Percentiles rank a stretch among this genome's conserved stretches.
Conservation (phyloP, 2,888 invertebrate genomes). For the Acleris literana region DNA sequence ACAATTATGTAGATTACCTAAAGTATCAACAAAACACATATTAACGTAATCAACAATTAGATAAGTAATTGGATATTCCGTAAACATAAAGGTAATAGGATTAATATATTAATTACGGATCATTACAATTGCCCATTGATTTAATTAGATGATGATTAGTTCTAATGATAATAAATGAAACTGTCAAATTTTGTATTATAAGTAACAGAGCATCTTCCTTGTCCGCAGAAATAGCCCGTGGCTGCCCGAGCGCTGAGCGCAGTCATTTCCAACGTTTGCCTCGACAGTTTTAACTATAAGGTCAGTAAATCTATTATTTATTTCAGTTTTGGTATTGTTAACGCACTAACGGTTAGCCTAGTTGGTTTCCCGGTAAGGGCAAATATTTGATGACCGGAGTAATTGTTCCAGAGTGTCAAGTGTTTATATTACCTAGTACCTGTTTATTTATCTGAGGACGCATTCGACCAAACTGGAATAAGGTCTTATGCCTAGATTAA, state of each 20-base stretch:
- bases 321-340: neutral
- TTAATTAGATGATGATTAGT: conserved; percentile 10
- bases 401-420: too few relatives aligned
- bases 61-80: conserved; percentile 7
- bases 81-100: conserved; percentile 5
- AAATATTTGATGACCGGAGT: too few relatives aligned
- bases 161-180: neutral
- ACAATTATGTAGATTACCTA: too few relatives aligned
- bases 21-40: too few relatives aligned
- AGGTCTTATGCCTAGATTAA: too few relatives aligned
- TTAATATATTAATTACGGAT: conserved; percentile 13
- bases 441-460: too few relatives aligned
- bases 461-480: too few relatives aligned
- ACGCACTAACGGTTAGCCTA: too few relatives aligned
- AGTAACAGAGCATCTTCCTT: conserved; percentile 29
- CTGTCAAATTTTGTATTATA: neutral
- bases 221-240: conserved; percentile 34
- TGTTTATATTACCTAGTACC: too few relatives aligned
- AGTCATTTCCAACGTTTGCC: conserved; percentile 36
- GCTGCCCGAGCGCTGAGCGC: conserved; percentile 15
- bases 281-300: conserved; percentile 40
- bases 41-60: neutral
- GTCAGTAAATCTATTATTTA: conserved; percentile 25
- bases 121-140: conserved; percentile 18
- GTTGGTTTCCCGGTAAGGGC: too few relatives aligned